These are phyloP conservation scores for Cydia amplana DNA, from an alignment of 1,140 invertebrate genomes.

Conservation along the genomic window DNA sequence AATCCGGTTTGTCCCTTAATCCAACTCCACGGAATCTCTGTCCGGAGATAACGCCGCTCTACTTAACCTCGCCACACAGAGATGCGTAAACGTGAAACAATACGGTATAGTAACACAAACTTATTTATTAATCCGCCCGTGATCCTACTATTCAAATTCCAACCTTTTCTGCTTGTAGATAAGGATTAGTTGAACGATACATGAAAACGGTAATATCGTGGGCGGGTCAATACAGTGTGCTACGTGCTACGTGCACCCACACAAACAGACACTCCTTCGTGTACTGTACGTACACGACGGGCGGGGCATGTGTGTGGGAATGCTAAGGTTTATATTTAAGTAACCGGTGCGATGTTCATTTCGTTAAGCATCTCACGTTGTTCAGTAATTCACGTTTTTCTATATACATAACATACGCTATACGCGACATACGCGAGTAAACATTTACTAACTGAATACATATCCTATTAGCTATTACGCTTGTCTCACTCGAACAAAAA, in stretches of 20 bases:
- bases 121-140: constrained; percentile 39
- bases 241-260: constrained; percentile 56
- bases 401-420: constrained; percentile 44
- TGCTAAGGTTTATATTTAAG: constrained; percentile 71
- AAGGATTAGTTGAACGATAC: constrained; percentile 25
- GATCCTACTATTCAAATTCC: constrained; percentile 36
- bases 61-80: constrained; percentile 78
- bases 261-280: constrained; percentile 48
- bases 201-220: constrained; percentile 30
- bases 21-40: constrained; percentile 73
- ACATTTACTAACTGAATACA: not conserved
- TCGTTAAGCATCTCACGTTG: constrained; percentile 41
- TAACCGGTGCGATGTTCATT: constrained; percentile 57
- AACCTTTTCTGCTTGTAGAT: constrained; percentile 36
- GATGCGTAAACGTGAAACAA: constrained; percentile 78
- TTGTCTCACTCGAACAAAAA: not conserved
- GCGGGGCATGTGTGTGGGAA: constrained; percentile 66
- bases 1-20: constrained; percentile 53
- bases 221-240: constrained; percentile 38
- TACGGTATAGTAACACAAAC: constrained; percentile 73
- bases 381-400: constrained; percentile 68
- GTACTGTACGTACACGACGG: constrained; percentile 54
- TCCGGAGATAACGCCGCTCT: constrained; percentile 77
- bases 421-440: not conserved
- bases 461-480: not conserved